phyloP scores from a whole-genome alignment of 2,113 vertebrate genomes.

The Opisthocomus hoazin region DNA sequence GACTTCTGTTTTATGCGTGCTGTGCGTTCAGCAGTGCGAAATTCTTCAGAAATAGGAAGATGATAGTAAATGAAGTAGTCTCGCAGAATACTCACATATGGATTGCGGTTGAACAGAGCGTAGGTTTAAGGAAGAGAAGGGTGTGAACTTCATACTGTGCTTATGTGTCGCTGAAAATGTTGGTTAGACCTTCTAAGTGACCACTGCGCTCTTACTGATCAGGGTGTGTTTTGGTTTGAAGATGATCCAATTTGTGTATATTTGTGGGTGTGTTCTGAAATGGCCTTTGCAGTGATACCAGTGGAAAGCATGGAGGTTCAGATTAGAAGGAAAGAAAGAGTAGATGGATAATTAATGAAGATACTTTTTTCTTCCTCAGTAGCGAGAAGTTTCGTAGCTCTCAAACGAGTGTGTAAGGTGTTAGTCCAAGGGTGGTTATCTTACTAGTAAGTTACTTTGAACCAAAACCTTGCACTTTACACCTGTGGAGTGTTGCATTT shows the following conservation, averaged over 20 bases:
- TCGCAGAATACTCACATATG: neutral
- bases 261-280: neutral
- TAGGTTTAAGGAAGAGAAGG: neutral
- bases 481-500: neutral
- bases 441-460: neutral
- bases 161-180: neutral
- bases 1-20: neutral
- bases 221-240: neutral
- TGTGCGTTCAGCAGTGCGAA: neutral
- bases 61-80: neutral
- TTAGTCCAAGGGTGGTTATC: neutral
- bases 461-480: neutral
- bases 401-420: neutral
- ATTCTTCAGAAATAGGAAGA: neutral
- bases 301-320: neutral
- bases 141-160: neutral
- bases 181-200: neutral
- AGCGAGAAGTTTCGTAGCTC: neutral
- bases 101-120: neutral
- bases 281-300: neutral
- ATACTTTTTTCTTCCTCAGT: neutral
- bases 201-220: neutral
- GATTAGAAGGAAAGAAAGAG: neutral
- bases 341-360: neutral
- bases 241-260: accelerated